These are phyloP conservation scores for Zalophus californianus DNA, from an alignment of 2,797 vertebrate species.

Conservation along the genomic window DNA sequence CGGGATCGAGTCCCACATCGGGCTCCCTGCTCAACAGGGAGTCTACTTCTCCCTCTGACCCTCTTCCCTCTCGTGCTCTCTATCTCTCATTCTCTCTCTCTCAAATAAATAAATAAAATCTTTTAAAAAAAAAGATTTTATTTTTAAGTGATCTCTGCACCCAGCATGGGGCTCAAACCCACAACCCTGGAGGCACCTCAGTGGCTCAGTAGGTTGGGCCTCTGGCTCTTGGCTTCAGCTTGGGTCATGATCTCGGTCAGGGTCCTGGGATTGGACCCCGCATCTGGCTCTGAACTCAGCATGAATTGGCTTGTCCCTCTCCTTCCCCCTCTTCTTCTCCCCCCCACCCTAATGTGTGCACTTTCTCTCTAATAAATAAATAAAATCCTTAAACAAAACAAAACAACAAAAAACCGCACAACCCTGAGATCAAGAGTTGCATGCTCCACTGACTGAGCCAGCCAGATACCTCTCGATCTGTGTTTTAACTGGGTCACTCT, in stretches of 20 bases:
- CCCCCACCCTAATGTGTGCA: neutral
- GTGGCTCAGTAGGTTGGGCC: neutral
- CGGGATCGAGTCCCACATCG: no score
- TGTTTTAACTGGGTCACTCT: conserved; percentile 15
- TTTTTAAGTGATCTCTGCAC: neutral
- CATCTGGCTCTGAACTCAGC: neutral
- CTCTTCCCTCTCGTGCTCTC: no score
- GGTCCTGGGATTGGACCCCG: neutral
- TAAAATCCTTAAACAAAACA: neutral
- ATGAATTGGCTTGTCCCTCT: neutral
- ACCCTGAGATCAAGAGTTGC: neutral
- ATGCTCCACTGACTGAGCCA: neutral
- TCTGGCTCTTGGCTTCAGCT: neutral
- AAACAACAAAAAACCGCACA: neutral
- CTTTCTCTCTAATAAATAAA: neutral
- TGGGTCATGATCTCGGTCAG: neutral
- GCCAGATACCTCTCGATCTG: neutral
- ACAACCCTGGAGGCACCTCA: neutral
- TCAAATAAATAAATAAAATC: no score
- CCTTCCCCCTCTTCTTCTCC: neutral
- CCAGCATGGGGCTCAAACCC: neutral
- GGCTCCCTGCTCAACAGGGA: no score
- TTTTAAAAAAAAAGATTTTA: no score
- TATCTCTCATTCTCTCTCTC: no score
- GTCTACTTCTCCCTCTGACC: no score